phyloP scores from a whole-genome alignment of 2,888 invertebrate genomes.

The Lithophane socia region DNA sequence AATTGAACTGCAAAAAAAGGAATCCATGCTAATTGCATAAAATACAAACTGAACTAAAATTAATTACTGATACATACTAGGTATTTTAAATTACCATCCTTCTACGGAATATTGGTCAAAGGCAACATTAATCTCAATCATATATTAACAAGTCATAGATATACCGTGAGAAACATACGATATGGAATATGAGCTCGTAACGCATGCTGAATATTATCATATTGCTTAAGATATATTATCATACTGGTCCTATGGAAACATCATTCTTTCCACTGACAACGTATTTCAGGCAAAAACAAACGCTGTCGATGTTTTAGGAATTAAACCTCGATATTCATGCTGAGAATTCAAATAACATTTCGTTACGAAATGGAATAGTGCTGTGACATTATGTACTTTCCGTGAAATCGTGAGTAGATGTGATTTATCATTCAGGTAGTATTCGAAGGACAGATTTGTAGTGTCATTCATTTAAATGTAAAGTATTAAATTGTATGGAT shows the following conservation, averaged over 20 bases:
- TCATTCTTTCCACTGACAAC: slow-evolving; percentile 45
- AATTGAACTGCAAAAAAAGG: slow-evolving; percentile 12
- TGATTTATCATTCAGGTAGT: background rate
- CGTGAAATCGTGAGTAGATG: background rate
- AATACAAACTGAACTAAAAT: slow-evolving; percentile 24
- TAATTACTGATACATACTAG: slow-evolving; percentile 28
- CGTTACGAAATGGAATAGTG: slow-evolving; percentile 30
- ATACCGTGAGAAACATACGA: slow-evolving; percentile 56
- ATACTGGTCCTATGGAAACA: slow-evolving; percentile 44
- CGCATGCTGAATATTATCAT: slow-evolving; percentile 52
- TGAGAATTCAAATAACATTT: slow-evolving; percentile 36
- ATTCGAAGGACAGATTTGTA: slow-evolving; percentile 7
- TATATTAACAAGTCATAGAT: slow-evolving; percentile 44
- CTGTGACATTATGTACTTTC: slow-evolving; percentile 13
- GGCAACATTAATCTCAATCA: slow-evolving; percentile 51
- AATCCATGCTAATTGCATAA: slow-evolving; percentile 17
- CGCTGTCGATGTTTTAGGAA: slow-evolving; percentile 29
- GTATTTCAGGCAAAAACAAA: slow-evolving; percentile 35
- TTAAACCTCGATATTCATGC: slow-evolving; percentile 26
- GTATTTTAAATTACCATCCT: slow-evolving; percentile 44
- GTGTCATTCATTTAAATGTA: slow-evolving; percentile 8
- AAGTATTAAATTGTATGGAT: slow-evolving; percentile 10
- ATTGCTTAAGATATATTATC: slow-evolving; percentile 40
- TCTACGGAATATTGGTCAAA: slow-evolving; percentile 56
- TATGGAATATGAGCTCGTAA: slow-evolving; percentile 35